These are phyloP conservation scores for Coenonympha arcania DNA, from an alignment of 2,888 invertebrate species.

Conservation along the genomic window DNA sequence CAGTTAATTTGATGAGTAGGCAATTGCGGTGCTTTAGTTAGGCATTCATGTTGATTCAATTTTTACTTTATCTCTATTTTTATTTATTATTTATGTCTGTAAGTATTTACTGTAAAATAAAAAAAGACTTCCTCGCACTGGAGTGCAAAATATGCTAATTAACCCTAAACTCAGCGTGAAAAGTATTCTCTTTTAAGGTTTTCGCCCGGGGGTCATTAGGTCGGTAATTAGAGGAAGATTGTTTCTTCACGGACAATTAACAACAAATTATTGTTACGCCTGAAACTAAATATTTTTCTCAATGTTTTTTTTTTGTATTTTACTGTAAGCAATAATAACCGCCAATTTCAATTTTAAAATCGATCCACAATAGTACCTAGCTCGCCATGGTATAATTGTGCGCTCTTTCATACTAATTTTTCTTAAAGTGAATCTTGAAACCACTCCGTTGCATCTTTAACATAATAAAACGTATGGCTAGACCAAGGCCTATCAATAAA, in stretches of 20 bases:
- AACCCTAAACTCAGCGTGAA: not conserved
- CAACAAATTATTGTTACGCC: constrained; percentile 3
- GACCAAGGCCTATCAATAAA: not conserved
- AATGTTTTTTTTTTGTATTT: not conserved
- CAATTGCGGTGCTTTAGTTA: too few relatives aligned
- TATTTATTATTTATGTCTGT: too few relatives aligned
- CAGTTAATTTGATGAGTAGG: too few relatives aligned
- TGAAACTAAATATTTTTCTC: not conserved
- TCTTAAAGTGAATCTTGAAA: not conserved
- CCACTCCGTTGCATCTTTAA: not conserved
- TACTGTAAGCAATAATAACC: too few relatives aligned
- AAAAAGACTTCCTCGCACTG: not conserved
- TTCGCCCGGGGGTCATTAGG: not conserved
- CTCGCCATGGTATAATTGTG: too few relatives aligned
- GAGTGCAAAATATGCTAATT: not conserved
- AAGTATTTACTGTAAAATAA: too few relatives aligned
- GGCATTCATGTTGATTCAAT: too few relatives aligned
- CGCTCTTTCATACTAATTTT: not conserved
- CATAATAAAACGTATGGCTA: not conserved
- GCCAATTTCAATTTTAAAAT: too few relatives aligned
- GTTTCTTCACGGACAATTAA: constrained; percentile 7
- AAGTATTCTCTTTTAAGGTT: constrained; percentile 4
- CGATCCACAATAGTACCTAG: too few relatives aligned
- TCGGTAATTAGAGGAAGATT: constrained; percentile 5
- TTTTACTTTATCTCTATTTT: too few relatives aligned